Evolutionary conservation across 2,888 invertebrate genomes (phyloP).

Genomic region (Brachyptera risi): DNA sequence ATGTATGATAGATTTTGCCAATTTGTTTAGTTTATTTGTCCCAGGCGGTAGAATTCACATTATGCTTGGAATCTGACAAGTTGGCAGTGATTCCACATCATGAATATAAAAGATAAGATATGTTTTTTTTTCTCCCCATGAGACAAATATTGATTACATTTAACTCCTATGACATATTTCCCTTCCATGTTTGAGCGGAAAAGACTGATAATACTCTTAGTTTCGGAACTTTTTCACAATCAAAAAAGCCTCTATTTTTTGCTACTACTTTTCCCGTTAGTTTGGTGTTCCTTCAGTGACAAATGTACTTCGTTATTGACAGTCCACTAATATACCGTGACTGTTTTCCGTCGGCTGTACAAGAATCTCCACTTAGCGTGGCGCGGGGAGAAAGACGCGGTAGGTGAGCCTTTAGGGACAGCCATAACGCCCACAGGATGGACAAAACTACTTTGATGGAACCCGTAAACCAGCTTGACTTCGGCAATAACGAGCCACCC

Average conservation of each 20-base stretch:
- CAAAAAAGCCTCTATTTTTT: background rate
- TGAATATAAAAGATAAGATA: no score
- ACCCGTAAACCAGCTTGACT: background rate
- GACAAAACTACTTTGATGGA: slow-evolving; percentile 6
- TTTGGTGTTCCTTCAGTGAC: slow-evolving; percentile 13
- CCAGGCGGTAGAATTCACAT: no score
- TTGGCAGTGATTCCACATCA: no score
- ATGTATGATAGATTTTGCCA: no score
- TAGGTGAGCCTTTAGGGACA: background rate
- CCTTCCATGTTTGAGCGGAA: background rate
- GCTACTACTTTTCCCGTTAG: background rate
- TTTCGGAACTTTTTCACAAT: background rate
- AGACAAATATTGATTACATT: no score
- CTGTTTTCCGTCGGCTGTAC: slow-evolving; percentile 15
- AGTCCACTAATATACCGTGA: slow-evolving; percentile 25
- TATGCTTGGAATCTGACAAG: no score
- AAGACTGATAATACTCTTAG: background rate
- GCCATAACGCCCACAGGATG: slow-evolving; percentile 6
- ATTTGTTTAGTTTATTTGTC: no score
- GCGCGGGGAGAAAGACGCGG: slow-evolving; percentile 3
- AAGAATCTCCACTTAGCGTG: slow-evolving; percentile 26
- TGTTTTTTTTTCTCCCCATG: background rate
- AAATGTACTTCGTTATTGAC: slow-evolving; percentile 28
- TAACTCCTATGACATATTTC: no score
- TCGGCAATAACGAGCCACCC: slow-evolving; percentile 9